These are phyloP conservation scores for Bombus vancouverensis DNA, from an alignment of 1,140 invertebrate genomes.

Conservation along the genomic window DNA sequence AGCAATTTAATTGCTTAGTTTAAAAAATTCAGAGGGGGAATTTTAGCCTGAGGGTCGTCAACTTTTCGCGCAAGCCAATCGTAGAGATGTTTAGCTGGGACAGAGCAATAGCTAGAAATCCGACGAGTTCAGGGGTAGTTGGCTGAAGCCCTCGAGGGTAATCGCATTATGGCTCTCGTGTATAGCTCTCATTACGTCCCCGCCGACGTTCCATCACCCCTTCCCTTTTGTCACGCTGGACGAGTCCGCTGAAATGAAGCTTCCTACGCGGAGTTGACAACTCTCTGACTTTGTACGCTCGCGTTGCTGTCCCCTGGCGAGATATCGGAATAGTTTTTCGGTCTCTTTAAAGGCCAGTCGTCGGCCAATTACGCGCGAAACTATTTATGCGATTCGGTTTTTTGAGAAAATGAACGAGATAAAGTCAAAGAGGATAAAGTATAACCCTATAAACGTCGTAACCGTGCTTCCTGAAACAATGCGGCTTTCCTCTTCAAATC, in stretches of 20 bases:
- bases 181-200: conserved; percentile 78
- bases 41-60: background rate
- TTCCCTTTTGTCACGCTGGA: conserved; percentile 24
- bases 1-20: background rate
- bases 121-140: conserved; percentile 78
- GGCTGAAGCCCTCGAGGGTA: conserved; percentile 80
- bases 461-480: conserved; percentile 31
- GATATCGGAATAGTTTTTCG: too few species aligned
- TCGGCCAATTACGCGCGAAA: background rate
- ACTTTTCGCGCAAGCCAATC: conserved; percentile 58
- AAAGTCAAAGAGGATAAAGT: conserved; percentile 37
- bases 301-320: too few species aligned
- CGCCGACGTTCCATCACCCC: conserved; percentile 58
- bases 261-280: conserved; percentile 63
- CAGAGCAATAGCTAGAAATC: conserved; percentile 74
- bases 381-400: too few species aligned
- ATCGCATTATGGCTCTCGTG: conserved; percentile 80
- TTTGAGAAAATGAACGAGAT: background rate
- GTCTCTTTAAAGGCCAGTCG: too few species aligned
- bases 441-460: conserved; percentile 37
- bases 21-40: background rate
- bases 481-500: conserved; percentile 16
- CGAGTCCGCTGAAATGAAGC: conserved; percentile 55
- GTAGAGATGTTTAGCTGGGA: conserved; percentile 72
- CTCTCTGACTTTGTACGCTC: background rate